Evolutionary conservation across 2,888 invertebrate genomes (phyloP), one percentile per base, ranked within the genome.

Genomic region (Chydorus sphaericus): DNA sequence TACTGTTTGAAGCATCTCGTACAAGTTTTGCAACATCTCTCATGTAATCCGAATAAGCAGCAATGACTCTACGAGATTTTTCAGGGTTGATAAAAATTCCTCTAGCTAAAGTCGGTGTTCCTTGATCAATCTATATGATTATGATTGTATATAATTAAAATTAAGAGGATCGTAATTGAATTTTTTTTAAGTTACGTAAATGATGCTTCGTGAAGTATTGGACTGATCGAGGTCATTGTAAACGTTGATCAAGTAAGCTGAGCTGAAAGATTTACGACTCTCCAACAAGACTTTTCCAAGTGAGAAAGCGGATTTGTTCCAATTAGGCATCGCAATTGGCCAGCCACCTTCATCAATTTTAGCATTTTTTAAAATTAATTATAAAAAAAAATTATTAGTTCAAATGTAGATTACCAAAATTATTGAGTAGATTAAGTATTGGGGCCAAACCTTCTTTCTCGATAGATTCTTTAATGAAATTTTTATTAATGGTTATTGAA

Each of bases 201-300:
- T 65, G 6, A 66, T 61, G 58, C 68, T 69, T 50, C 64, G 62
- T 2, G 62, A 61, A 0, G 67, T 60, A 58, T 71, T 65, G 6
- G 60, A 60, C 11, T 64, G 61, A 57, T 67, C 65, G n/a, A 66
- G 64, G 23, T 61, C 62, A 28, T 68, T 65, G 28, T 66, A 61
- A 36, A 67, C 64, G n/a, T 61, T 62, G 57, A 73, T 67, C 30
- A 73, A 64, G 52, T 71, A 62, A 66, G 72, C 58, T 65, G 63
- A 31, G 68, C 64, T 20, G 65, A 67, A 56, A 4, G 8, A 67
- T 50, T 50, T 50, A n/a, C 29, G 11, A 29, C 5, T 11, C n/a
- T n/a, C n/a, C 11, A 4, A 20, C 16, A 39, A 8, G 6, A 39
- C 39, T 10, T n/a, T 23, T n/a, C 20, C 39, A 8, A 10, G n/a